Conservation (phyloP, 2,888 invertebrate genomes). For the Lysandra bellargus region DNA sequence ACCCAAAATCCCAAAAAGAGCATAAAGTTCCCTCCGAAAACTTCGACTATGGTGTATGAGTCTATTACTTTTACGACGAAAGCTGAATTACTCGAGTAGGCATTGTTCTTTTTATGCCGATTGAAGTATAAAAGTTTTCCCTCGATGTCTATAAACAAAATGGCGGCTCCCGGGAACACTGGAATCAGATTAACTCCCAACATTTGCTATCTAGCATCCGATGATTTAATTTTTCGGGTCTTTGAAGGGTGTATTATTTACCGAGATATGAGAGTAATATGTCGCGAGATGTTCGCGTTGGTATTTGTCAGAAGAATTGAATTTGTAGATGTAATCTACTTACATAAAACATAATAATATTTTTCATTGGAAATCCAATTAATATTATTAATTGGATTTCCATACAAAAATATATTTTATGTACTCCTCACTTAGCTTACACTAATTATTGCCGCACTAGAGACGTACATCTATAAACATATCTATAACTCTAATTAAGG, state of each 20-base stretch:
- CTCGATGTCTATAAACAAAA: conserved; percentile 20
- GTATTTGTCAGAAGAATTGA: background rate
- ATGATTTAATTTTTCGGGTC: conserved; percentile 20
- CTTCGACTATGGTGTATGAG: conserved; percentile 16
- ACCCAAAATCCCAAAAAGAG: background rate
- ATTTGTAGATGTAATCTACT: background rate
- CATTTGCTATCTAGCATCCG: conserved; percentile 8
- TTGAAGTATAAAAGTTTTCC: conserved; percentile 23
- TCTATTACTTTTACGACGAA: conserved; percentile 10
- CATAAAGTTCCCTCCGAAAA: background rate
- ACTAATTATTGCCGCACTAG: no score
- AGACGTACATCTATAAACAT: no score
- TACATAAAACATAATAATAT: background rate
- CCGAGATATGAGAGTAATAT: background rate
- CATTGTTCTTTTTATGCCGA: conserved; percentile 17
- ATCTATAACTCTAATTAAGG: no score
- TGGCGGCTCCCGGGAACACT: background rate
- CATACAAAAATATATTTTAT: no score
- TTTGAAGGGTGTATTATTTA: background rate
- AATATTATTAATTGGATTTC: no score
- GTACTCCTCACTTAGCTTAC: background rate
- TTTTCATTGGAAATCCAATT: no score
- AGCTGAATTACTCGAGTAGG: conserved; percentile 5
- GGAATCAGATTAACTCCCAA: conserved; percentile 1
- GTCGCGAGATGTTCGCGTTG: background rate